Evolutionary conservation across 2,888 invertebrate genomes (phyloP).

Genomic region (Eristalis pertinax): DNA sequence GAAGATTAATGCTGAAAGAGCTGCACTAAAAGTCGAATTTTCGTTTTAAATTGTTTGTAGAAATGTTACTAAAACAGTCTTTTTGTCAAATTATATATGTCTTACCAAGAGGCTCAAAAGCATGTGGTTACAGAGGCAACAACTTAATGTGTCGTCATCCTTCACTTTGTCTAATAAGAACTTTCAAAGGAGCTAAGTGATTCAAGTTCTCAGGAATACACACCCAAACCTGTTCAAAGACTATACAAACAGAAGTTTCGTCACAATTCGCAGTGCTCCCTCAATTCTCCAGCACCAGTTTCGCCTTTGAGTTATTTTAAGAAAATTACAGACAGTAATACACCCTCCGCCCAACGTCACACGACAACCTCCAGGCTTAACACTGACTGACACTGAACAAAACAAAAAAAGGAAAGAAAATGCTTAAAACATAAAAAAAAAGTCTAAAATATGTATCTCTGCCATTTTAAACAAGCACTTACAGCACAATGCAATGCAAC

Average conservation of each 20-base stretch:
- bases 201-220: not conserved
- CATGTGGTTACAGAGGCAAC: too few species aligned
- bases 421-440: constrained; percentile 20
- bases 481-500: constrained; percentile 61
- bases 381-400: constrained; percentile 1
- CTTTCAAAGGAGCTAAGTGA: not conserved
- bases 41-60: too few species aligned
- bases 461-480: constrained; percentile 64
- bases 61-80: too few species aligned
- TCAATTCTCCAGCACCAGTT: too few species aligned
- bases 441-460: constrained; percentile 32
- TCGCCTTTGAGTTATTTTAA: constrained; percentile 30
- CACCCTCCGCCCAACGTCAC: not conserved
- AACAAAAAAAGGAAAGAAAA: constrained; percentile 26
- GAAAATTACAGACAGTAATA: constrained; percentile 44
- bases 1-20: too few species aligned
- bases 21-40: too few species aligned
- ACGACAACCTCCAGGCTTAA: constrained; percentile 24
- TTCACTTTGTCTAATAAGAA: too few species aligned
- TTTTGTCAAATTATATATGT: too few species aligned
- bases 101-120: too few species aligned
- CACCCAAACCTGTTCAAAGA: not conserved
- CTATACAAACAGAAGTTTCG: not conserved
- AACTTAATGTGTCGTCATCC: too few species aligned
- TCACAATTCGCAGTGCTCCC: too few species aligned